Evolutionary conservation across 2,888 invertebrate species (phyloP).

Genomic region (Thymelicus lineola): DNA sequence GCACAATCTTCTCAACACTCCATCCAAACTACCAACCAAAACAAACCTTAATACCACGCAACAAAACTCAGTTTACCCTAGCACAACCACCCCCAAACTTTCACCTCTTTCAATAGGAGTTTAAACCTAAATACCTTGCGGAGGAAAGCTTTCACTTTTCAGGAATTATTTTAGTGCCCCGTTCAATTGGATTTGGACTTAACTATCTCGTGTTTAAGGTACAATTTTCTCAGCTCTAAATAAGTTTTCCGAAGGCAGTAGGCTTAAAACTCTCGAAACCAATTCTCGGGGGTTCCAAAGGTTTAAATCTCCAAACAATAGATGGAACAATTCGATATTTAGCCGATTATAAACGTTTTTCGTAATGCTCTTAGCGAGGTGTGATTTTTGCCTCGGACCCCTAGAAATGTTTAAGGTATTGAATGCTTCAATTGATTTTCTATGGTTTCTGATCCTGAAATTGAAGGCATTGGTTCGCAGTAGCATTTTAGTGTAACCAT

Average conservation of each 20-base stretch:
- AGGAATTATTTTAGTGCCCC: constrained; percentile 71
- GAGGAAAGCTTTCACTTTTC: constrained; percentile 84
- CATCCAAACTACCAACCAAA: constrained; percentile 52
- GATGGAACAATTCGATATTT: constrained; percentile 83
- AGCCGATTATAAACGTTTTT: constrained; percentile 80
- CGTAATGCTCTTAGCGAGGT: constrained; percentile 81
- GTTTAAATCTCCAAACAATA: constrained; percentile 79
- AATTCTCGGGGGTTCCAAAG: constrained; percentile 74
- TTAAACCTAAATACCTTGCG: constrained; percentile 84
- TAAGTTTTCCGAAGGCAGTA: constrained; percentile 74
- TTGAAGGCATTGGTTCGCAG: no score
- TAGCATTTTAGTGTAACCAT: no score
- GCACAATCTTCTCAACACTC: constrained; percentile 79
- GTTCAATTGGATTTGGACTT: constrained; percentile 56
- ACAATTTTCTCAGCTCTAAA: constrained; percentile 49
- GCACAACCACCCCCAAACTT: constrained; percentile 69
- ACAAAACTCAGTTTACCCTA: constrained; percentile 54
- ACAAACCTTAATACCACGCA: constrained; percentile 50
- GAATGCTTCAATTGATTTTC: constrained; percentile 11
- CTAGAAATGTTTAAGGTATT: constrained; percentile 22
- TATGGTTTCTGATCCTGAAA: background rate
- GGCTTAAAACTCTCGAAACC: constrained; percentile 83
- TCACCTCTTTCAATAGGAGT: constrained; percentile 84
- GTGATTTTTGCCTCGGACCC: constrained; percentile 68
- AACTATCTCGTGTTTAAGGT: constrained; percentile 52